These are phyloP conservation scores for Medauroidea extradentata DNA, from an alignment of 1,140 invertebrate species.

Conservation along the genomic window DNA sequence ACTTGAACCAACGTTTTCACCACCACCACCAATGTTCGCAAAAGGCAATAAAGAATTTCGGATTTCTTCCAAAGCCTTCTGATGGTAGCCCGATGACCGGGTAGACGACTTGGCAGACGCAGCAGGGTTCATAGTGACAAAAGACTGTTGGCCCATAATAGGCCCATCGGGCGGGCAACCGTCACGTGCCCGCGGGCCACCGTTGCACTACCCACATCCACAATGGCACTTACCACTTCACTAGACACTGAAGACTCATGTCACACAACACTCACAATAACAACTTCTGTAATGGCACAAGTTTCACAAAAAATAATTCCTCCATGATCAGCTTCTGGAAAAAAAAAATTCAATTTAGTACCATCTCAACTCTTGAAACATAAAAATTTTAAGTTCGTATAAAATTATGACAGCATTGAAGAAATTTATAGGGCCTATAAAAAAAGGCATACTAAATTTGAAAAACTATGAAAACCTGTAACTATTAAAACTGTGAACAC, in stretches of 20 bases:
- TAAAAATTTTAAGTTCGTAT: no score
- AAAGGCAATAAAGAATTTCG: conserved; percentile 79
- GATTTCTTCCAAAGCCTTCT: conserved; percentile 83
- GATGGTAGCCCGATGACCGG: conserved; percentile 77
- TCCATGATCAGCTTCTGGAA: no score
- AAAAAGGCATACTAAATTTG: no score
- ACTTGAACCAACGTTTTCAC: conserved; percentile 60
- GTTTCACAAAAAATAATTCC: no score
- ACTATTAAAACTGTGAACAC: no score
- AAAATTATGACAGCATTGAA: no score
- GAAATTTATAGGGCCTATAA: no score
- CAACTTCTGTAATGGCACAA: no score
- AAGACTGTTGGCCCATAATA: conserved; percentile 59
- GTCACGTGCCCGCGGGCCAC: conserved; percentile 17
- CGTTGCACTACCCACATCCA: conserved; percentile 14
- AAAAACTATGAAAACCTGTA: no score
- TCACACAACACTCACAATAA: background rate
- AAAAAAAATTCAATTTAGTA: no score
- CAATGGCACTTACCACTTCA: conserved; percentile 5
- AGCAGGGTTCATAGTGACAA: conserved; percentile 61
- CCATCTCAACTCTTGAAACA: no score
- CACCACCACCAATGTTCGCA: conserved; percentile 61
- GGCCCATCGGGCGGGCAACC: conserved; percentile 43
- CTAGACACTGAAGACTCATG: background rate
- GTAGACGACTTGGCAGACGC: conserved; percentile 60